These are phyloP conservation scores for Enteromius radiatus DNA, from an alignment of 2,797 vertebrate genomes.

Conservation along the genomic window DNA sequence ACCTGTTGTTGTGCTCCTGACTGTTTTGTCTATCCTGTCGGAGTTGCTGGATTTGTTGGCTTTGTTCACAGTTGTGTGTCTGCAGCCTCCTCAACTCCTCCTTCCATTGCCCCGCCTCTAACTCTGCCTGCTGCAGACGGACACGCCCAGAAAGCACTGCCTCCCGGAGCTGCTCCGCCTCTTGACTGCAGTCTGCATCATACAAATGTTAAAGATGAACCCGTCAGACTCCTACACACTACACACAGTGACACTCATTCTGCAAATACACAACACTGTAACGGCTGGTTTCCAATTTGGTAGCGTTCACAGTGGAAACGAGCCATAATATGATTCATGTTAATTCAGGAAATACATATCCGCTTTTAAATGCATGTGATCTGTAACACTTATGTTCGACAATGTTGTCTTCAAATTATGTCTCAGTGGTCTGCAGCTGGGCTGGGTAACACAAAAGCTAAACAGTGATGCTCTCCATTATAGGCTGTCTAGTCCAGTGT, in stretches of 20 bases:
- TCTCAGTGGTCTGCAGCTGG: neutral
- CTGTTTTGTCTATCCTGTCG: slow-evolving; percentile 80
- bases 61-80: slow-evolving; percentile 82
- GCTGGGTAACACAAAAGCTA: neutral
- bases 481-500: neutral
- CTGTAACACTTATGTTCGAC: neutral
- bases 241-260: neutral
- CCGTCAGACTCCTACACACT: neutral
- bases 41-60: slow-evolving; percentile 81
- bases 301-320: too few species aligned
- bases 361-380: neutral
- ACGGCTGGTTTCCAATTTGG: too few species aligned
- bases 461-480: neutral
- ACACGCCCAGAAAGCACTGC: slow-evolving; percentile 77
- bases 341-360: neutral
- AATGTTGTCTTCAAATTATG: neutral
- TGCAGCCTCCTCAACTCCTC: slow-evolving; percentile 78
- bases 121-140: slow-evolving; percentile 83
- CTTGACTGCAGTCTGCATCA: slow-evolving; percentile 77
- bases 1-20: slow-evolving; percentile 89
- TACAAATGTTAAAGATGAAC: neutral
- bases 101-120: slow-evolving; percentile 84
- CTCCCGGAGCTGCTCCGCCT: slow-evolving; percentile 80
- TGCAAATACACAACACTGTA: neutral
- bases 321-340: neutral